Base-by-base conservation (phyloP, 2,888 invertebrate species). In the Stenodema calcarata region DNA sequence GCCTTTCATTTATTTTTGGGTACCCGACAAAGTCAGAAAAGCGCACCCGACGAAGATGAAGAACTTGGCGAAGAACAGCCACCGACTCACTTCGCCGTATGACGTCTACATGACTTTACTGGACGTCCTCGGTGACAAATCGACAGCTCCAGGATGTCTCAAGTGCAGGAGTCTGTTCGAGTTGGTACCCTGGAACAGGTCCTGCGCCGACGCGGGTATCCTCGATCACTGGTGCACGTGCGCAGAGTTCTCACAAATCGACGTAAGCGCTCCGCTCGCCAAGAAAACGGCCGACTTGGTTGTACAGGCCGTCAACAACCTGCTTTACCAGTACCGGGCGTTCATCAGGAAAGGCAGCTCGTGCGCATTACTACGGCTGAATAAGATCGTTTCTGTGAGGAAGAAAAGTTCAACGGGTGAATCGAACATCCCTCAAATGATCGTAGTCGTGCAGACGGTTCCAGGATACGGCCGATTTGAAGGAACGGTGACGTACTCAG, bases 151-250 rank as follows among this genome's bases (percentile, higher is more conserved):
- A 2, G 89, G 87, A 0, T 95, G 95, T 90, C 92, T 93, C 0
- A 92, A 92, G 1, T 96, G 96, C 89, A 23, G 18, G 54, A 41
- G 18, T n/a, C 89, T 96, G 83, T 93, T 96, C 84, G 90, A 91
- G 47, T 91, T 92, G 35, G 92, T 95, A 1, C 92, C 93, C 14
- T 90, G 90, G 47, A 93, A 93, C 87, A 92, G 96, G 30, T 94
- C 94, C 1, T 96, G 96, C 90, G 91, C 92, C 50, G 94, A 95
- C 86, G 94, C 93, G 6, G 93, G 93, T 0, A 94, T 96, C 80
- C 92, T 92, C 11, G 92, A 94, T 69, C 95, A 95, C 90, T 96
- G 96, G 96, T 96, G 96, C 90, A 94, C 95, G 86, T 96, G 96
- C 90, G 93, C 94, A 85, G 93, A 93, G 6, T 90, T 90, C 73